Evolutionary conservation across 2,888 invertebrate genomes (phyloP), one percentile per base, ranked within the genome.

Genomic region (Sinohyriopsis cumingii): DNA sequence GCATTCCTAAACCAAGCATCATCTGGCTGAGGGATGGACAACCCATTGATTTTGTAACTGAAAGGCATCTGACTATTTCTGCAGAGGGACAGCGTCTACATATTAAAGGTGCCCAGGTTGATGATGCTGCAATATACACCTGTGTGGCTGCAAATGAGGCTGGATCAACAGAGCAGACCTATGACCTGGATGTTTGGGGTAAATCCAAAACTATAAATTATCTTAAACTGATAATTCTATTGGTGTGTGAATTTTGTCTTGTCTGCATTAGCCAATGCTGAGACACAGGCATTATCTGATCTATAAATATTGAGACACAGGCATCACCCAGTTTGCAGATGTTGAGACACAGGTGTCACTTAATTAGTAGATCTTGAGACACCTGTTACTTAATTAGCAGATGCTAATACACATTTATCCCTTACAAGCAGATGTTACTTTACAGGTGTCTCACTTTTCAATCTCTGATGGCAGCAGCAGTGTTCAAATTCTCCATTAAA

Each of bases 61-160:
- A 56, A 28, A 56, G 25, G 22, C 24, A 56, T 56, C 56, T 22
- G 18, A 24, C 22, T 12, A 15, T 63, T n/a, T 59, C 22, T 59
- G 80, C 73, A 6, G 77, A 82, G 54, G 88, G 89, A 3, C 77
- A 82, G 22, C 82, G 83, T 59, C 80, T 89, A 55, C 68, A 81
- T n/a, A 84, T 89, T 57, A 67, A 76, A 19, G 62, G 73, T 5
- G 82, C 84, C 1, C 63, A 78, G 56, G 79, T 84, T 19, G 62
- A 75, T 1, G 87, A 89, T 76, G 79, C 82, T 4, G 86, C 84
- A 4, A 59, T 75, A 6, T 92, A 91, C 78, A 87, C 87, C 22
- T 92, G 91, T 82, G 82, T 88, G 19, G 92, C 91, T 6, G 81
- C 84, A 19, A 92, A 91, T 78, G 89, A 90, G 64, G 91, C 91